Evolutionary conservation across 1,140 invertebrate genomes (phyloP).

Genomic region (Drosophila dunni): DNA sequence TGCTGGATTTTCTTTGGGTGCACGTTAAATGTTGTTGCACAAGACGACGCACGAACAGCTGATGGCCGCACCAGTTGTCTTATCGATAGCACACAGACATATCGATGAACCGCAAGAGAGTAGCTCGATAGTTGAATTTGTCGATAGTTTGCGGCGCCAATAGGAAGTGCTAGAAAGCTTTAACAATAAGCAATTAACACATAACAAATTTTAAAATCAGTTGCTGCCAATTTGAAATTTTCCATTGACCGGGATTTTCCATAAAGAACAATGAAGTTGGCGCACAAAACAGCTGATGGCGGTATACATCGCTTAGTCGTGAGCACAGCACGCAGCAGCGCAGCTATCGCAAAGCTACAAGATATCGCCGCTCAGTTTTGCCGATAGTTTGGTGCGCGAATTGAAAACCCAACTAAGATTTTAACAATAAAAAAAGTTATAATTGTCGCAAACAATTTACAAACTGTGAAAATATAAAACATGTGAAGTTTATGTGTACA

Average conservation of each 20-base stretch:
- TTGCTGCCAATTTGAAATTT: not conserved
- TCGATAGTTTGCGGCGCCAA: too few relatives aligned
- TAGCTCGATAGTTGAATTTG: not conserved
- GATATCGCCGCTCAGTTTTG: not conserved
- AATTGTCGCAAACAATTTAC: conserved; percentile 24
- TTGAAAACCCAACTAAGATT: not conserved
- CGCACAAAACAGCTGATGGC: conserved; percentile 30
- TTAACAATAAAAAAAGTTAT: conserved; percentile 21
- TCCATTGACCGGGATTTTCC: not conserved
- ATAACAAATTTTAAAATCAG: too few relatives aligned
- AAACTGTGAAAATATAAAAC: conserved; percentile 23
- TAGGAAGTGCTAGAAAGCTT: too few relatives aligned
- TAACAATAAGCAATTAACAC: too few relatives aligned
- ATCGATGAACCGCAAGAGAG: not conserved
- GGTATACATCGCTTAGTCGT: not conserved
- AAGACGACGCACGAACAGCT: conserved; percentile 44
- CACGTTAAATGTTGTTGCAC: conserved; percentile 57
- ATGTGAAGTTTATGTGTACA: not conserved
- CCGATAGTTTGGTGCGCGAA: conserved; percentile 7
- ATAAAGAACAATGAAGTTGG: conserved; percentile 38
- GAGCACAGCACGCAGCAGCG: not conserved
- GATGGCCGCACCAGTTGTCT: conserved; percentile 2
- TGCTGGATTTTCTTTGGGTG: conserved; percentile 1
- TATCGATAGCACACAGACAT: conserved; percentile 1
- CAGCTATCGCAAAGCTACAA: not conserved